Evolutionary conservation across 1,140 invertebrate species (phyloP), one percentile per base, ranked within the genome.

Genomic region (Capitella teleta): DNA sequence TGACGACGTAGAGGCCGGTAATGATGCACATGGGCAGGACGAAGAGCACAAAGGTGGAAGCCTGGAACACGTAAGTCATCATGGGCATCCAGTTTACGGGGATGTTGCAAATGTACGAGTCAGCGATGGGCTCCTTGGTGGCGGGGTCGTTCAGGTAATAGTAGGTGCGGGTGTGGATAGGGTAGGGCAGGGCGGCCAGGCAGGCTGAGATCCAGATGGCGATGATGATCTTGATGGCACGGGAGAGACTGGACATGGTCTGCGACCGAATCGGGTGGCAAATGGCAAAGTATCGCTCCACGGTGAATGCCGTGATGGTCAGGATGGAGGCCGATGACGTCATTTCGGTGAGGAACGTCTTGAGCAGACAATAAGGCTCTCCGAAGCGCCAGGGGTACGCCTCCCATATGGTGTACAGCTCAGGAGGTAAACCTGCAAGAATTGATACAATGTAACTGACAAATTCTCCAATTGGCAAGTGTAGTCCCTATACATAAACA

Each of bases 201-300:
- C 87, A 74, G 1, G 86, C 81, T 0, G 87, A 61, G 0, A 84
- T 60, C 90, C 90, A 94, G 10, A 89, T 74, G 8, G 75, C 72
- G 1, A 80, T 71, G 38, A 94, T 89, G 40, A 90, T 86, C 28
- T 82, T 78, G n/a, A 86, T 62, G 1, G 87, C 85, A 25, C 87
- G 74, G 37, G 83, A 79, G 30, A 90, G 75, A 5, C 84, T 84
- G 0, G 84, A 86, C 76, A 89, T 83, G 1, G 84, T 87, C 62
- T 92, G 87, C 0, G 85, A 83, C 57, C 85, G 74, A 55, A 95
- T 84, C 0, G 91, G 90, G 66, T 92, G 84, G 68, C 90, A 94
- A 56, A 96, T 94, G 14, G 89, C 91, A 18, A 95, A 79, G 68
- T 95, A 98, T 41, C 93, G 72, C 67, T 97, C 93, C 4, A 93